Base-by-base conservation (phyloP, 30 jellyfish, hydroid and myxozoan species). In the Rhopilema esculentum region DNA sequence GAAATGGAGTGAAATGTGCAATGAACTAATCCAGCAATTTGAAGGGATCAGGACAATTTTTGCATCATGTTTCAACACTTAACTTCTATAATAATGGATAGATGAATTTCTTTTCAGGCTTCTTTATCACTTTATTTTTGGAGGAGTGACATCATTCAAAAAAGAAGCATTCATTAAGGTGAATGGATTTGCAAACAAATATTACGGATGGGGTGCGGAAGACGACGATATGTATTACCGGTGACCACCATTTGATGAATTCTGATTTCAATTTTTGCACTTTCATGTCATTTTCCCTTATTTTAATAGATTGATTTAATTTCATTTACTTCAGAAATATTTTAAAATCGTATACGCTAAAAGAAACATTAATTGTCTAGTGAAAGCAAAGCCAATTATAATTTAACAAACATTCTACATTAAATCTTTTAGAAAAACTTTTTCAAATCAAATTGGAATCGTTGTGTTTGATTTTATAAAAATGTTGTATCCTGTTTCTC, bases 121-220 rank as follows among this genome's bases (percentile, higher is more conserved):
- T 1, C 63, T 70, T 50, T 82, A 79, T 16, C 87, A 72, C 0
- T 31, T 52, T 22, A 15, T 83, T 6, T 90, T 90, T 61, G 97
- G 97, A 65, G 97, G 97, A 22, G 94, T 90, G 16, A 82, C 86
- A 1, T 79, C 89, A 32, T 77, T 90, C 61, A 74, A 57, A 24
- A 75, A 68, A n/a, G 76, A 48, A 0, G 90, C 84, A 27, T 90
- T 82, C 85, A 67, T 40, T 4, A 63, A 29, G 64, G 91, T 83
- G 15, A 90, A 90, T 65, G 97, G 97, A 23, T 90, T 28, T 33
- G 67, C 97, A 25, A 83, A 90, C 52, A 79, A 66, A 28, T 90
- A 90, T 67, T 90, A 93, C 80, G 97, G 97, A 25, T 90, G 97
- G 97, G 97, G 97, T 4, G 85, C 88, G n/a, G 97, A 90, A 62